Evolutionary conservation across 92 coral and sea anemone genomes (phyloP).

Genomic region (Diadumene lineata): DNA sequence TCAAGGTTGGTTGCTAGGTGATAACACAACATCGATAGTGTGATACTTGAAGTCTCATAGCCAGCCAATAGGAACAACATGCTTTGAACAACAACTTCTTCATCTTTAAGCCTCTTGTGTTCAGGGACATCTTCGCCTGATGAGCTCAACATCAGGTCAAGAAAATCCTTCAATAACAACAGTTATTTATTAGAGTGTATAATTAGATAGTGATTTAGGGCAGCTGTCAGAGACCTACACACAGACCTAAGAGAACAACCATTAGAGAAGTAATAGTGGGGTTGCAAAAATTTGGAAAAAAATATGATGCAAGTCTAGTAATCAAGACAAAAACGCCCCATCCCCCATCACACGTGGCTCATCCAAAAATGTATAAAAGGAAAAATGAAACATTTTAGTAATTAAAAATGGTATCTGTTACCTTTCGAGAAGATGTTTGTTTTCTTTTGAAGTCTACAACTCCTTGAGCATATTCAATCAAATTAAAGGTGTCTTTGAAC

Average conservation of each 20-base stretch:
- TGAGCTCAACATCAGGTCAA: slow-evolving; percentile 62
- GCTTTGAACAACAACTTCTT: slow-evolving; percentile 61
- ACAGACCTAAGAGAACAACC: too few relatives aligned
- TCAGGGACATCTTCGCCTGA: slow-evolving; percentile 23
- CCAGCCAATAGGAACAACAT: slow-evolving; percentile 66
- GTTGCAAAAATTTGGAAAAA: too few relatives aligned
- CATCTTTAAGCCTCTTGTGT: slow-evolving; percentile 53
- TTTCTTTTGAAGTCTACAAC: slow-evolving; percentile 21
- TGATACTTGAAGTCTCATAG: slow-evolving; percentile 70
- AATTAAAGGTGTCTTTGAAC: background rate
- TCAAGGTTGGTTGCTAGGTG: slow-evolving; percentile 59
- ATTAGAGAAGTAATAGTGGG: too few relatives aligned
- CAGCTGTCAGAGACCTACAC: too few relatives aligned
- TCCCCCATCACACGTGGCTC: background rate
- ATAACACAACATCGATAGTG: slow-evolving; percentile 62
- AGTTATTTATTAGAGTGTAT: too few relatives aligned
- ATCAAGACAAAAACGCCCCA: too few relatives aligned
- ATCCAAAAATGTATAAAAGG: too few relatives aligned
- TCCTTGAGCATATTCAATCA: slow-evolving; percentile 9
- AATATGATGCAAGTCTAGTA: too few relatives aligned
- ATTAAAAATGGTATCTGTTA: too few relatives aligned
- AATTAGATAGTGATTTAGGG: background rate
- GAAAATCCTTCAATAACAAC: slow-evolving; percentile 65
- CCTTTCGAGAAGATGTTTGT: background rate
- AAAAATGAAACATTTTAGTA: too few relatives aligned